A percentile compares a stretch with the other conserved stretches of the same genome.
Conservation (phyloP, 2,113 vertebrate genomes). For the Amphilophus citrinellus region DNA sequence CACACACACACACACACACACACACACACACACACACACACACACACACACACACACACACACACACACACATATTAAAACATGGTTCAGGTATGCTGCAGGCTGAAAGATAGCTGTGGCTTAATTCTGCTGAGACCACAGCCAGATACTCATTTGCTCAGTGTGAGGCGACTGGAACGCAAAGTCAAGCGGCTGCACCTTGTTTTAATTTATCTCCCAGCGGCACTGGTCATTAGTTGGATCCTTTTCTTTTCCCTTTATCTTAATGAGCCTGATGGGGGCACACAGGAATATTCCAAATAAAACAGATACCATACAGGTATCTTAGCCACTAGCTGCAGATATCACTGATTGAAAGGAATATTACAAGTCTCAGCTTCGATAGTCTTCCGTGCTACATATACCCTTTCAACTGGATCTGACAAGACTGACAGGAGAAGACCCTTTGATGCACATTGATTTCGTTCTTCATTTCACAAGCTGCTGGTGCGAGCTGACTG, state of each 20-base stretch:
- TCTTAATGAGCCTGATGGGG: neutral
- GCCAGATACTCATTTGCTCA: conserved; percentile 16
- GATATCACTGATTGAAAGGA: conserved; percentile 38
- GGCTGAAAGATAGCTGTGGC: conserved; percentile 13
- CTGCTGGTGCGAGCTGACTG: conserved; percentile 43
- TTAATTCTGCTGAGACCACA: conserved; percentile 25
- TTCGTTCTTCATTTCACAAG: conserved; percentile 70
- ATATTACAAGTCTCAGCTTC: conserved; percentile 45
- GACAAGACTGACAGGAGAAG: conserved; percentile 47
- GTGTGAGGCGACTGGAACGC: neutral
- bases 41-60: neutral
- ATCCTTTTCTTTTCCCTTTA: conserved; percentile 25
- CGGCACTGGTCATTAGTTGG: conserved; percentile 39
- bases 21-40: neutral
- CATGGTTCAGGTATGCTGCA: conserved; percentile 14
- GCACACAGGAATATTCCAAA: conserved; percentile 19
- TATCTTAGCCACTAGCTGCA: neutral
- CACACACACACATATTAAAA: neutral
- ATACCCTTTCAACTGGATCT: conserved; percentile 38
- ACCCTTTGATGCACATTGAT: conserved; percentile 66
- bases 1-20: neutral
- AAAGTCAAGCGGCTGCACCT: conserved; percentile 10
- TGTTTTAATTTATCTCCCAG: conserved; percentile 32
- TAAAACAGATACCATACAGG: neutral
- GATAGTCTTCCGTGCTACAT: conserved; percentile 14